A percentile compares a stretch with the other conserved stretches of the same genome.
Conservation (phyloP, 2,797 vertebrate genomes). For the Molossus molossus region DNA sequence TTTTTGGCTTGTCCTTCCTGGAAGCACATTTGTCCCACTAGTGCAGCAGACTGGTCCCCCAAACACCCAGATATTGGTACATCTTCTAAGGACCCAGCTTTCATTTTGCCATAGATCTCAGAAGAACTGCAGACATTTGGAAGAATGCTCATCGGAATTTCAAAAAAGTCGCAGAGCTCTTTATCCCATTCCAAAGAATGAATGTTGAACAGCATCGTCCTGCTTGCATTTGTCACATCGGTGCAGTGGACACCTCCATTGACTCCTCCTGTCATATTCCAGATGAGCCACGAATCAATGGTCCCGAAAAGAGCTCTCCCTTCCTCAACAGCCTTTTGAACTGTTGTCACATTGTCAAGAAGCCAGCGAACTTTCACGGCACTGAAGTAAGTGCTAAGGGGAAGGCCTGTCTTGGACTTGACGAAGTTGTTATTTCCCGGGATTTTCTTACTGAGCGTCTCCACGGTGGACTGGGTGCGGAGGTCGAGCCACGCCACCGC, state of each 20-base stretch:
- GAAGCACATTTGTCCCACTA: slow-evolving; percentile 99
- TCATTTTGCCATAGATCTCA: slow-evolving; percentile 97
- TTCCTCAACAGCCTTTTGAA: slow-evolving; percentile 92
- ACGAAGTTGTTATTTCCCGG: slow-evolving; percentile 96
- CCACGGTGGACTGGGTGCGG: slow-evolving; percentile 96
- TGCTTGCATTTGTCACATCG: slow-evolving; percentile 97
- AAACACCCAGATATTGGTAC: slow-evolving; percentile 98
- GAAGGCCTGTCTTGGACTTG: slow-evolving; percentile 97
- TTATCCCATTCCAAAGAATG: slow-evolving; percentile 97
- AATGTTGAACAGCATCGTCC: slow-evolving; percentile 99
- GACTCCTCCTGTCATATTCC: slow-evolving; percentile 96
- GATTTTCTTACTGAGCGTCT: slow-evolving; percentile 94
- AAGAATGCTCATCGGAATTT: slow-evolving; percentile 97
- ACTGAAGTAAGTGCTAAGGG: slow-evolving; percentile 98
- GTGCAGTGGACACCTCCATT: slow-evolving; percentile 96
- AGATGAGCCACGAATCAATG: slow-evolving; percentile 98
- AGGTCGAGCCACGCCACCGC: slow-evolving; percentile 98
- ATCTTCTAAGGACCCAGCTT: slow-evolving; percentile 94
- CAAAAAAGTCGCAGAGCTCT: slow-evolving; percentile 97
- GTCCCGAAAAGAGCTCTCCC: slow-evolving; percentile 96
- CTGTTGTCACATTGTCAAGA: slow-evolving; percentile 95
- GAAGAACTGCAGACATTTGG: slow-evolving; percentile 96
- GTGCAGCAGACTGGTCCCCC: slow-evolving; percentile 97
- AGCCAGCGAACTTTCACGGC: slow-evolving; percentile 98
- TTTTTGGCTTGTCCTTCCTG: slow-evolving; percentile 97